Conservation (phyloP, 2,797 vertebrate species). For the Amphiprion clarkii region DNA sequence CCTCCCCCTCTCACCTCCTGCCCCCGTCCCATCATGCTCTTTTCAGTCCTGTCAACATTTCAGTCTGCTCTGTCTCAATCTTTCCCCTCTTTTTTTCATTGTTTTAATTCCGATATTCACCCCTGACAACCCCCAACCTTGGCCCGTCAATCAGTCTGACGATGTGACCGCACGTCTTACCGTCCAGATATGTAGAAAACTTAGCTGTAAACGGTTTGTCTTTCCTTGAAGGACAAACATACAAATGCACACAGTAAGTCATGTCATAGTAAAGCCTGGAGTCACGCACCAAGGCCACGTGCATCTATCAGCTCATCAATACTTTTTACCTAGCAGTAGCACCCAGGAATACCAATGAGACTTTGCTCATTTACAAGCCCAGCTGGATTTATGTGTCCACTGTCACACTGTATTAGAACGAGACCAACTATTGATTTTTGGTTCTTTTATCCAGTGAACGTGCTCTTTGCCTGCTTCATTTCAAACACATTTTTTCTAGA, state of each 20-base stretch:
- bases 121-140: not conserved
- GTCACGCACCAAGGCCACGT: conserved; percentile 67
- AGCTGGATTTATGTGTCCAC: conserved; percentile 53
- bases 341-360: conserved; percentile 66
- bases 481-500: conserved; percentile 17
- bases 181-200: conserved; percentile 5
- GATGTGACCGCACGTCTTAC: conserved; percentile 17
- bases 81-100: conserved; percentile 3
- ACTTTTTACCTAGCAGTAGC: conserved; percentile 53
- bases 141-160: not conserved
- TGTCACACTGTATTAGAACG: conserved; percentile 42
- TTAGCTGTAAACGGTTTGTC: conserved; percentile 21
- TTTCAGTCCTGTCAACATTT: conserved; percentile 38
- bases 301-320: conserved; percentile 66
- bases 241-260: conserved; percentile 27
- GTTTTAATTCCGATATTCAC: not conserved
- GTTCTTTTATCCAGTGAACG: conserved; percentile 1
- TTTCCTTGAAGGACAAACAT: conserved; percentile 34
- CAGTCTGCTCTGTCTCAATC: conserved; percentile 15
- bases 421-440: conserved; percentile 50
- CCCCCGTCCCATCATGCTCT: conserved; percentile 39
- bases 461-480: not conserved
- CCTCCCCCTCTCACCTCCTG: conserved; percentile 43
- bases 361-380: conserved; percentile 47
- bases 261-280: conserved; percentile 11